A percentile compares a stretch with the other conserved stretches of the same genome.
Conservation (phyloP, 2,113 vertebrate species). For the Hemibagrus wyckioides region DNA sequence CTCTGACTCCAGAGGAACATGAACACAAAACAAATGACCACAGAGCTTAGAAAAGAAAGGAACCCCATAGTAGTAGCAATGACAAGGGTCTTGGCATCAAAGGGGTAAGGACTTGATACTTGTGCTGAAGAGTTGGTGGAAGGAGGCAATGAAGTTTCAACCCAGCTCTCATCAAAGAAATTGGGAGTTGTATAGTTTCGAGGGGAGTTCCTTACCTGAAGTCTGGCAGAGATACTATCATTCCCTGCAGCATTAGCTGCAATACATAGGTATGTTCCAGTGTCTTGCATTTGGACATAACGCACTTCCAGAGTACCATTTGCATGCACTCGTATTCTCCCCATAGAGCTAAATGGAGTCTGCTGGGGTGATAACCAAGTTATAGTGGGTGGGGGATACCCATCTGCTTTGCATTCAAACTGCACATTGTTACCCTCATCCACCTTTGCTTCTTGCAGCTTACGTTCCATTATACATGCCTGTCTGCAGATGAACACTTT, state of each 20-base stretch:
- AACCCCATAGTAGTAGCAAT: conserved; percentile 86
- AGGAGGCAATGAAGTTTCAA: conserved; percentile 65
- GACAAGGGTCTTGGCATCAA: conserved; percentile 80
- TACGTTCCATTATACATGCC: conserved; percentile 72
- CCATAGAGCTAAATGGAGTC: conserved; percentile 64
- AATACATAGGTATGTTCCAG: conserved; percentile 79
- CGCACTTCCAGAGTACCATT: conserved; percentile 84
- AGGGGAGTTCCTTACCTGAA: conserved; percentile 75
- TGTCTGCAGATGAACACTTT: conserved; percentile 80
- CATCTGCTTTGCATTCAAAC: conserved; percentile 82
- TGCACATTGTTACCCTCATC: conserved; percentile 76
- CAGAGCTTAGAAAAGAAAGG: conserved; percentile 85
- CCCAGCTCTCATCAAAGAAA: conserved; percentile 67
- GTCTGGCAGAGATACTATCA: conserved; percentile 76
- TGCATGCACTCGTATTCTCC: conserved; percentile 75
- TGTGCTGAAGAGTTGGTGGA: conserved; percentile 72
- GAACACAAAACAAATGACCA: conserved; percentile 85
- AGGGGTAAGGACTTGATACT: conserved; percentile 69
- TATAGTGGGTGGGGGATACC: conserved; percentile 77
- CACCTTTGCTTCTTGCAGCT: conserved; percentile 71
- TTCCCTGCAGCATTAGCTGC: conserved; percentile 84
- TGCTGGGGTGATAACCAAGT: conserved; percentile 80
- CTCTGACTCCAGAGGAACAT: conserved; percentile 90
- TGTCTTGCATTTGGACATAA: conserved; percentile 78
- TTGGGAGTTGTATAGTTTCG: conserved; percentile 67